Conservation (phyloP, 2,113 vertebrate genomes). For the Oxygymnocypris stewartii region DNA sequence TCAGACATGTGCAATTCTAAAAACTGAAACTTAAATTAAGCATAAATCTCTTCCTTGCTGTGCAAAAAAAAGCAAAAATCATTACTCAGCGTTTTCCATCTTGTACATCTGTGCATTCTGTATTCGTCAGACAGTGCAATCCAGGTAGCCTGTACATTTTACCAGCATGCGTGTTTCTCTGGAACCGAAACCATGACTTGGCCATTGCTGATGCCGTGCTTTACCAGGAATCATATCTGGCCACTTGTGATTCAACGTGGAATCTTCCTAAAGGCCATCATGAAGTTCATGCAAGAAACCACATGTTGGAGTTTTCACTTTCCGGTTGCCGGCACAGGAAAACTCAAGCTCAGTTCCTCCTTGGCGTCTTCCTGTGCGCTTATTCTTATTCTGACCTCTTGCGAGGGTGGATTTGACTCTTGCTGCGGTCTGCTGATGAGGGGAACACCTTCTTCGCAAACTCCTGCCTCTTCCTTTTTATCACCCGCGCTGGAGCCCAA, state of each 20-base stretch:
- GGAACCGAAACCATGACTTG: neutral
- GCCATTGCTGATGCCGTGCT: neutral
- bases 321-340: constrained; percentile 58
- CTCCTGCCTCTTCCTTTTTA: constrained; percentile 39
- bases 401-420: constrained; percentile 45
- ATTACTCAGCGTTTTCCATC: neutral
- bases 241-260: neutral
- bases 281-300: neutral
- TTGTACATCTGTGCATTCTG: neutral
- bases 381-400: constrained; percentile 11
- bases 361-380: constrained; percentile 47
- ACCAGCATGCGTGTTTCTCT: neutral
- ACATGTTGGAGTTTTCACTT: constrained; percentile 45
- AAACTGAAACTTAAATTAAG: neutral
- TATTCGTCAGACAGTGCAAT: neutral
- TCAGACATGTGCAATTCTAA: neutral
- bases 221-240: neutral
- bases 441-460: neutral
- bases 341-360: constrained; percentile 57
- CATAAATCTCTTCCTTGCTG: neutral
- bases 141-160: neutral
- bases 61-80: neutral
- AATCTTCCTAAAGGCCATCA: neutral
- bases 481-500: constrained; percentile 52
- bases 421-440: constrained; percentile 50